Evolutionary conservation across 2,797 vertebrate genomes (phyloP).

Genomic region (Astyanax mexicanus): DNA sequence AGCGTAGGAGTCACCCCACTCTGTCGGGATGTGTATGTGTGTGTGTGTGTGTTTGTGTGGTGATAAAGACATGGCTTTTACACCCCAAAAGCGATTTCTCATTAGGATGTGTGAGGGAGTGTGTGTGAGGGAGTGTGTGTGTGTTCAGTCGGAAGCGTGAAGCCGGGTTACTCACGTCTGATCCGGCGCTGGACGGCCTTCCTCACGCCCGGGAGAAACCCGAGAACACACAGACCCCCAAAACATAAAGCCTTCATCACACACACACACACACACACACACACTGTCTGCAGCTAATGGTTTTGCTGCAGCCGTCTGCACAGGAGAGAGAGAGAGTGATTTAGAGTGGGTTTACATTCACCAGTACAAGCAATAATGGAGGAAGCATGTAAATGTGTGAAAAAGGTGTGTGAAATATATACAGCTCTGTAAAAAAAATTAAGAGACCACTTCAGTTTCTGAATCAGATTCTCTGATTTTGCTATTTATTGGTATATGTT

Average conservation of each 20-base stretch:
- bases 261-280: conserved; percentile 19
- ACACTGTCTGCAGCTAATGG: conserved; percentile 51
- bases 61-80: no score
- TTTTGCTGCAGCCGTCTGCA: conserved; percentile 41
- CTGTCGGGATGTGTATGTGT: no score
- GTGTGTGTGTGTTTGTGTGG: no score
- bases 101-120: conserved; percentile 54
- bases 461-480: no score
- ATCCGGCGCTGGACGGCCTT: conserved; percentile 41
- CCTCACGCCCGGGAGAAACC: conserved; percentile 49
- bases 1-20: no score
- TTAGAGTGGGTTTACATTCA: conserved; percentile 31
- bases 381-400: no score
- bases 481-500: no score
- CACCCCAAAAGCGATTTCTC: no score
- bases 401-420: no score
- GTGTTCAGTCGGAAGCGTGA: conserved; percentile 1
- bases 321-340: conserved; percentile 23
- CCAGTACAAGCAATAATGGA: no score
- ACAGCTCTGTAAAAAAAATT: no score
- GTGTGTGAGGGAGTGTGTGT: conserved; percentile 22
- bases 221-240: conserved; percentile 16
- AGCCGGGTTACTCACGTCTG: neutral
- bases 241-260: conserved; percentile 55
- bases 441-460: no score